Base-by-base conservation (phyloP, 2,888 invertebrate species). In the Dynastes hyllus region DNA sequence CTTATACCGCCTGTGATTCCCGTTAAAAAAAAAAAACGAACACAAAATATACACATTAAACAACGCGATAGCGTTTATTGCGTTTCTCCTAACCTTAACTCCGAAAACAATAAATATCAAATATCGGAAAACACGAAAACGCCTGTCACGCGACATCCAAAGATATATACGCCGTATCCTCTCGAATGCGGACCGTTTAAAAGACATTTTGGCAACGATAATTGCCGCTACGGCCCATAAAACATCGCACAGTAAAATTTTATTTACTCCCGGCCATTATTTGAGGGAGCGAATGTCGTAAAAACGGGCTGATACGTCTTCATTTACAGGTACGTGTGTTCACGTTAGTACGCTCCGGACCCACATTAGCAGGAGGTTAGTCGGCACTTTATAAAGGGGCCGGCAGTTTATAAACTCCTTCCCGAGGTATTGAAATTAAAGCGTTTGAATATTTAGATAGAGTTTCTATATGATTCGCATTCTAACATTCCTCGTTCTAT, bases 231-330 rank as follows among this genome's bases (percentile, higher is more conserved):
- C 29, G 69, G 29, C 29, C 69, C 69, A 69, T 69, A 69, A 69
- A 69, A 69, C 69, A 69, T 69, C 69, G 50, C 69, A 29, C 69
- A 51, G 69, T 69, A 69, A 69, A 69, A 69, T 69, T 69, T 69
- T 69, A 69, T 69, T 69, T 69, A 69, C 69, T 69, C 51, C 69
- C 27, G 50, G 27, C 69, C 51, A 51, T 69, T 69, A 69, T 69
- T 69, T 13, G 51, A 51, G 69, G n/a, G 50, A 13, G 27, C 3
- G 51, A 51, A 40, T 22, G 27, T 69, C 69, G 69, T 69, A 69
- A 69, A 69, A 69, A 69, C 27, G 22, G 51, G 69, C 51, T 69
- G 69, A 69, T 69, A 51, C 29, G 69, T 69, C 69, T 69, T 69
- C 51, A 69, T 69, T 69, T 51, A 2, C 69, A 69, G 69, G 29